Conservation (phyloP, 2,888 invertebrate species). For the Drosophila greeni region DNA sequence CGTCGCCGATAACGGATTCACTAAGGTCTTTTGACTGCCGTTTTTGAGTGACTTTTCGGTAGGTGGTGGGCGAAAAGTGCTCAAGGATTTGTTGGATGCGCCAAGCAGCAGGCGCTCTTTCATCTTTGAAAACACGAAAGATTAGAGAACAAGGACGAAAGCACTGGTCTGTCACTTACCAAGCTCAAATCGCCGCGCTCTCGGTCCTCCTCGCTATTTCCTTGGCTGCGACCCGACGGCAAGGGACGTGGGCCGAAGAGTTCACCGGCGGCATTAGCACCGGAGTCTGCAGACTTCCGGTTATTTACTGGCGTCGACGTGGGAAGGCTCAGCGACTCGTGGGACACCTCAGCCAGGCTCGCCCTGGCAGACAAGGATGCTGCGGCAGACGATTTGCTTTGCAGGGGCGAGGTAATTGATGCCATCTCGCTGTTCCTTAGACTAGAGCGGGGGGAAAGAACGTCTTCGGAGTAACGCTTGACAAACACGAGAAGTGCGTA, state of each 20-base stretch:
- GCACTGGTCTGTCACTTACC: conserved; percentile 44
- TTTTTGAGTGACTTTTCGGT: conserved; percentile 4
- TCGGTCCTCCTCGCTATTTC: conserved; percentile 18
- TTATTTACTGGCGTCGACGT: conserved; percentile 70
- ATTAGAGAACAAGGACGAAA: neutral
- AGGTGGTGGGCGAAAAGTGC: conserved; percentile 34
- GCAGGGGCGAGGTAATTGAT: neutral
- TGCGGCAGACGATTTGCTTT: neutral
- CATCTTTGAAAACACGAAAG: conserved; percentile 60
- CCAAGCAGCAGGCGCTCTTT: conserved; percentile 77
- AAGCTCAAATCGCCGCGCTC: conserved; percentile 68
- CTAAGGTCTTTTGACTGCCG: neutral
- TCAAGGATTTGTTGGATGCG: conserved; percentile 58
- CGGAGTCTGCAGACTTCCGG: conserved; percentile 1
- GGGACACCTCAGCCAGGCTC: conserved; percentile 20
- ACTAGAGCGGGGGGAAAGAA: conserved; percentile 1
- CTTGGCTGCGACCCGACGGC: neutral
- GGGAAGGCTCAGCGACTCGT: conserved; percentile 61
- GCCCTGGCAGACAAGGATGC: neutral
- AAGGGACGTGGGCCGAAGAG: conserved; percentile 11
- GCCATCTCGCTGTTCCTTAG: neutral
- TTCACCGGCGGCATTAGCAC: neutral
- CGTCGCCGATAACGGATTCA: neutral
- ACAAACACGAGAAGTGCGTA: conserved; percentile 75
- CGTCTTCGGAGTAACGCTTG: conserved; percentile 62